Conservation (phyloP, 1,140 invertebrate genomes). For the Drosophila pallidifrons region DNA sequence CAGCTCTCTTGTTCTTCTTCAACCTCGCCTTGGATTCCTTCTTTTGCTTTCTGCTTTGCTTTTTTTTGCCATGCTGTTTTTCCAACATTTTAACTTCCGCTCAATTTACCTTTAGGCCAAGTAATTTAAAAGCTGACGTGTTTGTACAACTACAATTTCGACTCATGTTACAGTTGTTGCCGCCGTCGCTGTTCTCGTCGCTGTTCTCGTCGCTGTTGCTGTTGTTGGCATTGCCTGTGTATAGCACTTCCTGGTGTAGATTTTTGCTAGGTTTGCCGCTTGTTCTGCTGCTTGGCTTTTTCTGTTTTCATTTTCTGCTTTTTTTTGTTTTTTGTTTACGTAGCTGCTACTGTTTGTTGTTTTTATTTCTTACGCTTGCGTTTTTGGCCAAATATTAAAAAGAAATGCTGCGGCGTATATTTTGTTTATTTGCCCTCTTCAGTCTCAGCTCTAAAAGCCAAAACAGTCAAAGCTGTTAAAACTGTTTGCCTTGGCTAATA, state of each 20-base stretch:
- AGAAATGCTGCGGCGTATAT: conserved; percentile 62
- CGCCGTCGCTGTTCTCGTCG: conserved; percentile 52
- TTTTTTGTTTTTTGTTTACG: conserved; percentile 31
- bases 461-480: conserved; percentile 76
- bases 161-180: conserved; percentile 77
- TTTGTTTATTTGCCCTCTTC: conserved; percentile 79
- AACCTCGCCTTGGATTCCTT: conserved; percentile 45
- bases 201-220: conserved; percentile 26
- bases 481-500: conserved; percentile 79
- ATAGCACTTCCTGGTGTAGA: conserved; percentile 77
- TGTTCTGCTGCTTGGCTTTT: conserved; percentile 57
- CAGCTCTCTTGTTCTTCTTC: background rate
- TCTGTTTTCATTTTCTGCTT: conserved; percentile 31
- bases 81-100: conserved; percentile 84
- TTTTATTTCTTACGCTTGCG: conserved; percentile 32
- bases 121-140: conserved; percentile 84
- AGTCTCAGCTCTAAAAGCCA: conserved; percentile 66
- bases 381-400: conserved; percentile 68
- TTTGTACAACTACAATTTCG: conserved; percentile 83
- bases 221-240: conserved; percentile 76
- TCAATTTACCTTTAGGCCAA: conserved; percentile 84
- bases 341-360: conserved; percentile 10
- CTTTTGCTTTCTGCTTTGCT: conserved; percentile 47
- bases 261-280: conserved; percentile 69
- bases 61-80: conserved; percentile 76